Conservation (phyloP, 2,113 vertebrate species). For the Vidua chalybeata region DNA sequence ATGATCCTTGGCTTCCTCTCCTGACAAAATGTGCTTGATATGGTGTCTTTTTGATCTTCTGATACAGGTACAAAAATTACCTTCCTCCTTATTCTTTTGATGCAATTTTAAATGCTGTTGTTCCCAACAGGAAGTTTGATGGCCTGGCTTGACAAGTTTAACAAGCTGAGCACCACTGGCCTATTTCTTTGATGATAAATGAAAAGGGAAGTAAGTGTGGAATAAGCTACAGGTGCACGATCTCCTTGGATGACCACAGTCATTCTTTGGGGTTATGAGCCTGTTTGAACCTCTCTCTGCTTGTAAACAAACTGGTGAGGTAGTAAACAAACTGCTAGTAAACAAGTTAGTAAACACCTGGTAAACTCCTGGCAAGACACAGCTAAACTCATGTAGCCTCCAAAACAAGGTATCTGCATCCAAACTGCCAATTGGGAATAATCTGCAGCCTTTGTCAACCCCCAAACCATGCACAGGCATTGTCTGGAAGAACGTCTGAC, state of each 20-base stretch:
- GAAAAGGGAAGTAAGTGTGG: background rate
- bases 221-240: background rate
- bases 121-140: background rate
- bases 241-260: background rate
- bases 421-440: background rate
- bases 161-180: background rate
- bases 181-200: background rate
- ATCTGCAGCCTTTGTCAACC: background rate
- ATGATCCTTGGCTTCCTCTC: background rate
- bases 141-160: background rate
- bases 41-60: background rate
- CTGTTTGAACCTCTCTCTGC: background rate
- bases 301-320: background rate
- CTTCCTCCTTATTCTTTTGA: background rate
- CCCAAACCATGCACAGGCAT: background rate
- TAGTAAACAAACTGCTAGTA: background rate
- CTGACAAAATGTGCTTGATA: background rate
- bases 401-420: background rate
- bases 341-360: background rate
- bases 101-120: background rate
- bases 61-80: background rate
- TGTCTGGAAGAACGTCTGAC: background rate
- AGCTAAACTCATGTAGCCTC: background rate
- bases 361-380: background rate
- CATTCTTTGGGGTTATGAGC: background rate